Evolutionary conservation across 2,113 vertebrate species (phyloP), one percentile per base, ranked within the genome.

Genomic region (Mustela lutreola): DNA sequence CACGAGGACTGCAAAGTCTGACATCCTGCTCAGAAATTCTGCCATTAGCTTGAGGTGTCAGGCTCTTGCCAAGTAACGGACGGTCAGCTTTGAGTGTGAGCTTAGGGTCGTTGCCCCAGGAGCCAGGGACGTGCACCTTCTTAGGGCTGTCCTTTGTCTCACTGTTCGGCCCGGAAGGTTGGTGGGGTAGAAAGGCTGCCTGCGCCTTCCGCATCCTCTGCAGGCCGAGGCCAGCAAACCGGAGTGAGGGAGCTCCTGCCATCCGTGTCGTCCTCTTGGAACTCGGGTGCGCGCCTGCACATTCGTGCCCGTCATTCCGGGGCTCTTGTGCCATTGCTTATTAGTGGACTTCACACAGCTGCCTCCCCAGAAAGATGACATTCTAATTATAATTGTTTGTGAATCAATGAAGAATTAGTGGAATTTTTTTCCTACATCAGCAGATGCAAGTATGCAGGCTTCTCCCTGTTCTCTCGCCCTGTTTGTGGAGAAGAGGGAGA

Each of bases 341-440:
- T 11, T 50, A n/a, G 70, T 28, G 12, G 79, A 86, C 73, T 79
- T 89, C 58, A n/a, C 56, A 79, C 76, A 82, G 15, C 90, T 93
- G 56, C 73, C 58, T 84, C 45, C 58, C 82, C 79, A 28, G 62
- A 84, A n/a, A 53, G 2, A 10, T 6, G 58, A 0, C 19, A 0
- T 53, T 84, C 73, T 92, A 33, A 45, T 65, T 93, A 67, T 88
- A 93, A 42, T 65, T 67, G 39, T 53, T 11, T 53, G 19, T 12
- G 16, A 1, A 16, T 90, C 73, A 16, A 31, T 63, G 73, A 91
- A 79, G 83, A 98, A 92, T 24, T 65, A 36, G 53, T 87, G 73
- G 63, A 95, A 88, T 95, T 24, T 60, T 95, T 95, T 92, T 86
- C 93, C 39, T 33, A 56, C 15, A 21, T 94, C 65, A 36, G 3